Conservation (phyloP, 2,797 vertebrate species). For the Hyperoplus lanceolatus region DNA sequence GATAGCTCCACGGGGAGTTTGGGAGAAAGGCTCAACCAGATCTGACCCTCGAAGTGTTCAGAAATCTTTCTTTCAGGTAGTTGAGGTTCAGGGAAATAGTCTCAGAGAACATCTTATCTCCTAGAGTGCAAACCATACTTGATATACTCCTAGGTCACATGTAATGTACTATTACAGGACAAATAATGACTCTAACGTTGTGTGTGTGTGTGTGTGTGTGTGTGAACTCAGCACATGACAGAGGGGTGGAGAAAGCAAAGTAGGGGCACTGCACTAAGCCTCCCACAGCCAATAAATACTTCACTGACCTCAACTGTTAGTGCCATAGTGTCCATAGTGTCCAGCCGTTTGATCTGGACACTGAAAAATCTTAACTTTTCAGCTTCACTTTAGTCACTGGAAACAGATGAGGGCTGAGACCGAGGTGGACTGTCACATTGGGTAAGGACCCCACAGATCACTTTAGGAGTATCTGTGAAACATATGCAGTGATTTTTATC, state of each 20-base stretch:
- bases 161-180: slow-evolving; percentile 8
- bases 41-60: slow-evolving; percentile 64
- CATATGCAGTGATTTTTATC: slow-evolving; percentile 45
- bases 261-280: slow-evolving; percentile 69
- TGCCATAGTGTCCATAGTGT: slow-evolving; percentile 50
- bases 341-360: slow-evolving; percentile 63
- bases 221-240: slow-evolving; percentile 75
- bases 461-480: slow-evolving; percentile 59
- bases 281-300: slow-evolving; percentile 80
- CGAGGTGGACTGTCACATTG: slow-evolving; percentile 53
- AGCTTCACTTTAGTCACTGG: slow-evolving; percentile 45
- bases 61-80: slow-evolving; percentile 63
- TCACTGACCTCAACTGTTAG: slow-evolving; percentile 62
- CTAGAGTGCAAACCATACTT: slow-evolving; percentile 54
- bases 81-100: slow-evolving; percentile 54
- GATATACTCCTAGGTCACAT: slow-evolving; percentile 67
- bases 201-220: neutral
- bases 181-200: slow-evolving; percentile 49
- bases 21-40: slow-evolving; percentile 56
- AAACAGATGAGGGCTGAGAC: slow-evolving; percentile 46
- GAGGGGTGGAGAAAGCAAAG: slow-evolving; percentile 78
- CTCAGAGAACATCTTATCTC: slow-evolving; percentile 75
- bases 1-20: slow-evolving; percentile 55
- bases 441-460: slow-evolving; percentile 53
- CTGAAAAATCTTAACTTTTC: slow-evolving; percentile 61